phyloP scores from a whole-genome alignment of 2,888 invertebrate genomes.

The Operophtera brumata region DNA sequence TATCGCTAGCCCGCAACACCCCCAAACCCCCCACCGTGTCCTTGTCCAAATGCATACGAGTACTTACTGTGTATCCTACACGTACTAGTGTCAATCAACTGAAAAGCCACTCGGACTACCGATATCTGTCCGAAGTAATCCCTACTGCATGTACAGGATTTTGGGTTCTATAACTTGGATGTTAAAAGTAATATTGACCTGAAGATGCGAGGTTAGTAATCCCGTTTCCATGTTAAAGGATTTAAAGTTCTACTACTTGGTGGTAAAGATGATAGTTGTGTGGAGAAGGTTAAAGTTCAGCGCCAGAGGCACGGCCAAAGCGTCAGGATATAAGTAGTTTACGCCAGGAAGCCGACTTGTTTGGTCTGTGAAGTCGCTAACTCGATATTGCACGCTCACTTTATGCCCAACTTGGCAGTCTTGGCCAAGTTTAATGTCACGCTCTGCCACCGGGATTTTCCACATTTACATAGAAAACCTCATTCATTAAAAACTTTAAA shows the following conservation, averaged over 20 bases:
- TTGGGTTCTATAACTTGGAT: neutral
- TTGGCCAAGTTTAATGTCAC: conserved; percentile 65
- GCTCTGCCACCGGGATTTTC: conserved; percentile 46
- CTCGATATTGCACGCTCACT: conserved; percentile 76
- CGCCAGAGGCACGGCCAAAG: conserved; percentile 47
- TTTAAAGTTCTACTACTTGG: conserved; percentile 23
- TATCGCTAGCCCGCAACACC: too few species aligned
- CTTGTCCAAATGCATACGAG: neutral
- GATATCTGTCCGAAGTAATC: conserved; percentile 47
- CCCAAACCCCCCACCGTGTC: too few species aligned
- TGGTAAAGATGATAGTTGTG: conserved; percentile 38
- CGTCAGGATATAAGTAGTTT: conserved; percentile 77
- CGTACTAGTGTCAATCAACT: conserved; percentile 53
- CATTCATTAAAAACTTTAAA: too few species aligned
- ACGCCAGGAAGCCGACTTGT: conserved; percentile 58
- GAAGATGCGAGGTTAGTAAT: conserved; percentile 36
- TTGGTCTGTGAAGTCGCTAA: conserved; percentile 68
- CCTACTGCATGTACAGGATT: conserved; percentile 20
- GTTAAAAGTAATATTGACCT: neutral
- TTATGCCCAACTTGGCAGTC: conserved; percentile 42
- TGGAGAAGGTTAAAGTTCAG: conserved; percentile 41
- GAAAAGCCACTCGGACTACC: conserved; percentile 48
- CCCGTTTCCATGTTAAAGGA: conserved; percentile 18
- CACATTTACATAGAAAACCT: conserved; percentile 6
- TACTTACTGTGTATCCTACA: too few species aligned